A percentile compares a stretch with the other conserved stretches of the same genome.
Evolutionary conservation across 1,140 invertebrate species (phyloP).

Genomic region (Cylas formicarius): DNA sequence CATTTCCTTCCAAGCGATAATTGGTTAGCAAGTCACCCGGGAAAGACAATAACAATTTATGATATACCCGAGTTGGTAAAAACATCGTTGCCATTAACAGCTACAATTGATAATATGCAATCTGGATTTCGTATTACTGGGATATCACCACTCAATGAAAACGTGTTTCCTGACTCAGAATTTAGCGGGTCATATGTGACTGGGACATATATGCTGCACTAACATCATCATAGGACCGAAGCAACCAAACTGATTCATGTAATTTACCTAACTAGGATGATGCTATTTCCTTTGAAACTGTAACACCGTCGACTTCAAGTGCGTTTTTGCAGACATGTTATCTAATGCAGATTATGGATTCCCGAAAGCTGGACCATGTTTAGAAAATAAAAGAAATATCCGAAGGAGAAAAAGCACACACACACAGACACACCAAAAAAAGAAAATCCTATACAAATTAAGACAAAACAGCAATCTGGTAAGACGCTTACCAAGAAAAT

Average conservation of each 20-base stretch:
- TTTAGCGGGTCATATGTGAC: conserved; percentile 6
- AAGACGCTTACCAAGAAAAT: background rate
- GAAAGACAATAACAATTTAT: conserved; percentile 16
- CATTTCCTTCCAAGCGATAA: conserved; percentile 17
- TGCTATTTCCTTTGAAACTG: too few relatives aligned
- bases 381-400: conserved; percentile 1
- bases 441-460: background rate
- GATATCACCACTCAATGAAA: conserved; percentile 19
- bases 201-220: too few relatives aligned
- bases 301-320: too few relatives aligned
- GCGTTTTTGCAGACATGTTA: too few relatives aligned
- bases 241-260: too few relatives aligned
- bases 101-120: conserved; percentile 11
- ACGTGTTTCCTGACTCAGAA: conserved; percentile 21
- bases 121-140: conserved; percentile 14
- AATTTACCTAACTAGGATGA: too few relatives aligned
- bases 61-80: conserved; percentile 13
- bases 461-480: conserved; percentile 1
- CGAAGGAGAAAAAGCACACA: background rate
- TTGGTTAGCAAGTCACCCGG: conserved; percentile 12
- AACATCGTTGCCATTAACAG: conserved; percentile 3
- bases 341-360: too few relatives aligned
- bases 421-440: background rate
- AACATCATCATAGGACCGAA: background rate
- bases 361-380: conserved; percentile 3